Percentiles rank a stretch among this genome's conserved stretches.
Evolutionary conservation across 2,888 invertebrate species (phyloP).

Genomic region (Iselma pallidipennis): DNA sequence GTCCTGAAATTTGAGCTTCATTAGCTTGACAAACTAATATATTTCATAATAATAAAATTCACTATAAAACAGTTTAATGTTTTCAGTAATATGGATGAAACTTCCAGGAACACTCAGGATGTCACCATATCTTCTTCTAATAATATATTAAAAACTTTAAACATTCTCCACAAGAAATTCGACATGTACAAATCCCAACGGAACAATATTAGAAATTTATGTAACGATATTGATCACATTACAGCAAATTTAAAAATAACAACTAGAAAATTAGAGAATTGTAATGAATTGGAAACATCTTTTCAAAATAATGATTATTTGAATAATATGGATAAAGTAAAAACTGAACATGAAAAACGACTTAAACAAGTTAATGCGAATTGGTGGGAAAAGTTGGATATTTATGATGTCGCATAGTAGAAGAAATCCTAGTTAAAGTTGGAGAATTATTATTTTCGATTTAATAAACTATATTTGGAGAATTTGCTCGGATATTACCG

Average conservation of each 20-base stretch:
- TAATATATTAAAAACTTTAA: neutral
- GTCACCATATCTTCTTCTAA: slow-evolving; percentile 6
- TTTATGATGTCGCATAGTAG: slow-evolving; percentile 6
- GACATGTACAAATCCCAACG: neutral
- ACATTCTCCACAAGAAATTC: neutral
- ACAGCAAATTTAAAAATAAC: slow-evolving; percentile 2
- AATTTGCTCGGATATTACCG: too few relatives aligned
- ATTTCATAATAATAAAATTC: slow-evolving; percentile 4
- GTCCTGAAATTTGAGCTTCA: too few relatives aligned
- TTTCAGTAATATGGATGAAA: neutral
- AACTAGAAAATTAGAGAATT: slow-evolving; percentile 12
- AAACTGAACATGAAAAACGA: slow-evolving; percentile 7
- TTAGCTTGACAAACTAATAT: too few relatives aligned
- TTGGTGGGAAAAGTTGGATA: slow-evolving; percentile 21
- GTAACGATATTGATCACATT: slow-evolving; percentile 10
- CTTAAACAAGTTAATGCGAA: slow-evolving; percentile 9
- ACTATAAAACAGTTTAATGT: neutral
- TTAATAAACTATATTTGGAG: too few relatives aligned
- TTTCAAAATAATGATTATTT: neutral
- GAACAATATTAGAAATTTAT: neutral
- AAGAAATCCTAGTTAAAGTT: too few relatives aligned
- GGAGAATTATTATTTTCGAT: too few relatives aligned
- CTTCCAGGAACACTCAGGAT: slow-evolving; percentile 6
- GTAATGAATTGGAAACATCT: slow-evolving; percentile 18
- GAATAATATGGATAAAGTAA: slow-evolving; percentile 1